These are phyloP conservation scores for Pammene aurita DNA, from an alignment of 2,888 invertebrate genomes.

Conservation along the genomic window DNA sequence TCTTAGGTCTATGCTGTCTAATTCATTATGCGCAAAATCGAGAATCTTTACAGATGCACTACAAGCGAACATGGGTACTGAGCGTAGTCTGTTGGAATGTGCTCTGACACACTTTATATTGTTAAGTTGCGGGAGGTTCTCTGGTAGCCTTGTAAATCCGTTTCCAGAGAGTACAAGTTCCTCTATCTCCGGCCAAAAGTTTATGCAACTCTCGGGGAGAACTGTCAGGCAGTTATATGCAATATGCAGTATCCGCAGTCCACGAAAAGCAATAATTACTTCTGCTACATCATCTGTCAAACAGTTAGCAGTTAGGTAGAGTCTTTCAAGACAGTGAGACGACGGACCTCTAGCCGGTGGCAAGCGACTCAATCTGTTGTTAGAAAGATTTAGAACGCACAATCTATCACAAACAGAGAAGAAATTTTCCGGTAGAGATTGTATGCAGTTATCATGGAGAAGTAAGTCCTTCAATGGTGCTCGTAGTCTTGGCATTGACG, in stretches of 20 bases:
- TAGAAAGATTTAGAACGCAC: slow-evolving; percentile 89
- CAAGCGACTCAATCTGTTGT: slow-evolving; percentile 88
- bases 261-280: slow-evolving; percentile 85
- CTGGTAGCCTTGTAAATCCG: slow-evolving; percentile 88
- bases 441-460: slow-evolving; percentile 90
- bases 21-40: slow-evolving; percentile 93
- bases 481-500: slow-evolving; percentile 85
- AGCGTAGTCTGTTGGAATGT: slow-evolving; percentile 90
- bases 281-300: slow-evolving; percentile 87
- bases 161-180: slow-evolving; percentile 93
- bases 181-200: slow-evolving; percentile 90
- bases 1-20: slow-evolving; percentile 90
- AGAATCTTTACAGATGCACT: slow-evolving; percentile 89
- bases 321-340: slow-evolving; percentile 85
- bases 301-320: slow-evolving; percentile 90
- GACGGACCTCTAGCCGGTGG: slow-evolving; percentile 85
- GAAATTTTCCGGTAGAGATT: slow-evolving; percentile 89
- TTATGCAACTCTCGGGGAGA: slow-evolving; percentile 88
- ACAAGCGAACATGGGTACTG: slow-evolving; percentile 90
- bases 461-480: slow-evolving; percentile 88
- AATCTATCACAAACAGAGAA: slow-evolving; percentile 86
- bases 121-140: slow-evolving; percentile 87
- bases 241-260: slow-evolving; percentile 87
- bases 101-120: slow-evolving; percentile 89
- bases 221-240: slow-evolving; percentile 90